Percentiles rank a stretch among this genome's conserved stretches.
phyloP scores from a whole-genome alignment of 2,113 vertebrate genomes.

The Accipiter cooperii region DNA sequence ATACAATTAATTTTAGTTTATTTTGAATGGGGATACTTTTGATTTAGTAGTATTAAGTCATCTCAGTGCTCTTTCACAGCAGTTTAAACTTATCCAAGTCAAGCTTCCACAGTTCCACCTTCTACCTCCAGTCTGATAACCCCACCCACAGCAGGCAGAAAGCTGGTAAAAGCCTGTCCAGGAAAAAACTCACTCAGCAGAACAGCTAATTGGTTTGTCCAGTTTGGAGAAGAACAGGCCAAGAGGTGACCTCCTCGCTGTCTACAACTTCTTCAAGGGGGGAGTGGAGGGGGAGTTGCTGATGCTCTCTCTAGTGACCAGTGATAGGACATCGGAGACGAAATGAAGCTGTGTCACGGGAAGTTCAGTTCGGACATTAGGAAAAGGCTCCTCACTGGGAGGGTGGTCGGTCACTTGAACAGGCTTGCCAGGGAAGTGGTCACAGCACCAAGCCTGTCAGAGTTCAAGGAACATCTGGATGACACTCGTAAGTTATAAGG shows the following conservation, averaged over 20 bases:
- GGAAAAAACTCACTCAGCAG: background rate
- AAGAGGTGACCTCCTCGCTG: background rate
- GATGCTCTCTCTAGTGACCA: background rate
- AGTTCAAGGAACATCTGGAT: background rate
- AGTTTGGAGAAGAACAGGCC: background rate
- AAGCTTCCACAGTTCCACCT: background rate
- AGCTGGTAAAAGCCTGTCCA: background rate
- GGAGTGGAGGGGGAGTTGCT: fast-evolving
- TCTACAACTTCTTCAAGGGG: background rate
- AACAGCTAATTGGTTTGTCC: background rate
- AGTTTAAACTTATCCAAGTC: background rate
- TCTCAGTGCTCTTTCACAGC: background rate
- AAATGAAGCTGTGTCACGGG: background rate
- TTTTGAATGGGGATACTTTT: background rate
- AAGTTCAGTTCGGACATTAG: background rate
- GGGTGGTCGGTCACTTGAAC: background rate
- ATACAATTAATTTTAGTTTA: background rate
- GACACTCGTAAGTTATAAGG: fast-evolving
- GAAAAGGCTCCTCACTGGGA: background rate
- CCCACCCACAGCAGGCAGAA: background rate
- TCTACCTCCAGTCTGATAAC: background rate
- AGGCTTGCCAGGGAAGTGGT: background rate
- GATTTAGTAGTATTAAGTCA: background rate
- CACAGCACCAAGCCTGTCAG: background rate
- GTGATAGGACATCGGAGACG: background rate